phyloP scores from a whole-genome alignment of 1,140 invertebrate species.

The Cheumatopsyche charites region DNA sequence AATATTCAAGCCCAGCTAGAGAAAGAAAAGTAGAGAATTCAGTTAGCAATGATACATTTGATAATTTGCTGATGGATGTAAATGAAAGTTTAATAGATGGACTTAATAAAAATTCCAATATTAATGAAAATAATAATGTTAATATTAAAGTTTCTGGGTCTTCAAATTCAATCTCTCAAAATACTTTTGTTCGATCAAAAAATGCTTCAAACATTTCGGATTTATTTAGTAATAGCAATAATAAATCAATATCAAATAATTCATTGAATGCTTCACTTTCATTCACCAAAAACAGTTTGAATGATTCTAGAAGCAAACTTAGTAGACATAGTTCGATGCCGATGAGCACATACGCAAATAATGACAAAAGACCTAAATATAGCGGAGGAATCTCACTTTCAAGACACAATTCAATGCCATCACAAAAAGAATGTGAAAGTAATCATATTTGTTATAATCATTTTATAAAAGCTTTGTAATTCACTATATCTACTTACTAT shows the following conservation, averaged over 20 bases:
- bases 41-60: constrained; percentile 56
- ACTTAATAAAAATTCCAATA: constrained; percentile 7
- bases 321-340: constrained; percentile 59
- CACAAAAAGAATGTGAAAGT: constrained; percentile 50
- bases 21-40: constrained; percentile 47
- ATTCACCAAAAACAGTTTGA: not conserved
- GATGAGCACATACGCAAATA: constrained; percentile 52
- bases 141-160: constrained; percentile 9
- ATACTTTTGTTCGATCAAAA: not conserved
- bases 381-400: constrained; percentile 53
- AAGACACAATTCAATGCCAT: constrained; percentile 59
- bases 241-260: constrained; percentile 29
- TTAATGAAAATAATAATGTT: constrained; percentile 22
- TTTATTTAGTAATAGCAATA: not conserved
- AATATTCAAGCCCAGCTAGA: constrained; percentile 32
- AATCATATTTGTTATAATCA: not conserved
- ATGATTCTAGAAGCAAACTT: constrained; percentile 49
- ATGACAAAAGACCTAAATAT: constrained; percentile 52
- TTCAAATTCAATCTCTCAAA: constrained; percentile 24
- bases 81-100: constrained; percentile 60
- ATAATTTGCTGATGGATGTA: constrained; percentile 56
- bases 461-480: not conserved
- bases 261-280: not conserved
- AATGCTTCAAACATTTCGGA: not conserved
- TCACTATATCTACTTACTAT: constrained; percentile 18